Evolutionary conservation across 2,888 invertebrate genomes (phyloP).

Genomic region (Lochmaea crataegi): DNA sequence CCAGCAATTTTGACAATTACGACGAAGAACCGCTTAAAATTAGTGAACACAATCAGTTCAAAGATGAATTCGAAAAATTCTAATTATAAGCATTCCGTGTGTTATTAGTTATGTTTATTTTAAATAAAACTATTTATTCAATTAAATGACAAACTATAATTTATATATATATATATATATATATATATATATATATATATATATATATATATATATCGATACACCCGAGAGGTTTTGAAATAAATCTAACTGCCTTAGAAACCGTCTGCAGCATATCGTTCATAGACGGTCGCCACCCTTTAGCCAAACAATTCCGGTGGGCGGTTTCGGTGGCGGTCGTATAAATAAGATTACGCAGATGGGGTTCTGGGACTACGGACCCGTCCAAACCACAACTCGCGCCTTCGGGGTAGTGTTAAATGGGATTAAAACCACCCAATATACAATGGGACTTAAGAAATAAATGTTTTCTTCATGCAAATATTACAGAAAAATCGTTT

Average conservation of each 20-base stretch:
- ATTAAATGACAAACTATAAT: too few relatives aligned
- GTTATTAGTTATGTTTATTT: too few relatives aligned
- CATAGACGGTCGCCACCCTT: slow-evolving; percentile 25
- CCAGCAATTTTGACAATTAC: slow-evolving; percentile 77
- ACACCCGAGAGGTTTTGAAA: background rate
- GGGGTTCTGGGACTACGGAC: slow-evolving; percentile 42
- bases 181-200: too few relatives aligned
- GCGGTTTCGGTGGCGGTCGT: slow-evolving; percentile 47
- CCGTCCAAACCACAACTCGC: slow-evolving; percentile 31
- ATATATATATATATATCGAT: too few relatives aligned
- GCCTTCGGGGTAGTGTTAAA: slow-evolving; percentile 46
- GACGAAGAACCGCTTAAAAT: slow-evolving; percentile 61
- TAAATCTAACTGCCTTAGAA: background rate
- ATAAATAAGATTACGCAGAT: slow-evolving; percentile 55
- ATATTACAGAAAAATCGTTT: too few relatives aligned
- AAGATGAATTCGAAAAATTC: slow-evolving; percentile 77
- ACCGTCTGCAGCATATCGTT: background rate
- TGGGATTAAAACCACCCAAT: slow-evolving; percentile 47
- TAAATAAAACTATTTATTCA: too few relatives aligned
- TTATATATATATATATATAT: too few relatives aligned
- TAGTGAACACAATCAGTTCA: slow-evolving; percentile 67
- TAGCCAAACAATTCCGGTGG: slow-evolving; percentile 37
- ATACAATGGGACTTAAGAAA: slow-evolving; percentile 13
- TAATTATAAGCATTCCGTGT: slow-evolving; percentile 55
- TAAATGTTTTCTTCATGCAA: too few relatives aligned